Conservation (phyloP, 1,140 invertebrate genomes). For the Asobara japonica region DNA sequence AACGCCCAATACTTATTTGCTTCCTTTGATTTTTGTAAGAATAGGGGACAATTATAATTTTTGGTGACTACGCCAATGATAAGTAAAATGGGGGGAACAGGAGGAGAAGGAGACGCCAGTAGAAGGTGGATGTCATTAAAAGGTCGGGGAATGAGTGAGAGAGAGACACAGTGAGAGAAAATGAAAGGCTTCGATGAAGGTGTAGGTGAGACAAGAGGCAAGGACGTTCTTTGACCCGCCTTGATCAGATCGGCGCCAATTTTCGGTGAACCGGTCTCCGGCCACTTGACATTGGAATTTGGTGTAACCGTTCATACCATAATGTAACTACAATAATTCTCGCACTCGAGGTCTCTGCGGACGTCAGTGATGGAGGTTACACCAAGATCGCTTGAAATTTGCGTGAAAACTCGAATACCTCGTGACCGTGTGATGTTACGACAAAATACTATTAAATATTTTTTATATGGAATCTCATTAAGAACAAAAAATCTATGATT, state of each 20-base stretch:
- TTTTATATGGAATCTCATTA: no score
- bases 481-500: no score
- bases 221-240: slow-evolving; percentile 65
- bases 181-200: slow-evolving; percentile 21
- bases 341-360: not conserved
- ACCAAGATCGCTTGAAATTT: not conserved
- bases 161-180: not conserved
- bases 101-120: not conserved
- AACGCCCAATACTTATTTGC: not conserved
- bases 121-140: not conserved
- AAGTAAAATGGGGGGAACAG: not conserved
- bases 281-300: not conserved
- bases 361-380: not conserved
- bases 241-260: slow-evolving; percentile 58
- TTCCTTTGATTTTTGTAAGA: not conserved
- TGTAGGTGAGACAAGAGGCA: slow-evolving; percentile 48
- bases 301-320: not conserved
- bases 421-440: no score
- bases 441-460: no score
- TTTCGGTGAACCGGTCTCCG: slow-evolving; percentile 57
- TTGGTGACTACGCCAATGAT: not conserved
- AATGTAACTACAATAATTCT: not conserved
- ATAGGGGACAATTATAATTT: not conserved
- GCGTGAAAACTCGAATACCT: no score
- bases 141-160: no score